phyloP scores from a whole-genome alignment of 2,797 vertebrate species.

The Mycteria americana region DNA sequence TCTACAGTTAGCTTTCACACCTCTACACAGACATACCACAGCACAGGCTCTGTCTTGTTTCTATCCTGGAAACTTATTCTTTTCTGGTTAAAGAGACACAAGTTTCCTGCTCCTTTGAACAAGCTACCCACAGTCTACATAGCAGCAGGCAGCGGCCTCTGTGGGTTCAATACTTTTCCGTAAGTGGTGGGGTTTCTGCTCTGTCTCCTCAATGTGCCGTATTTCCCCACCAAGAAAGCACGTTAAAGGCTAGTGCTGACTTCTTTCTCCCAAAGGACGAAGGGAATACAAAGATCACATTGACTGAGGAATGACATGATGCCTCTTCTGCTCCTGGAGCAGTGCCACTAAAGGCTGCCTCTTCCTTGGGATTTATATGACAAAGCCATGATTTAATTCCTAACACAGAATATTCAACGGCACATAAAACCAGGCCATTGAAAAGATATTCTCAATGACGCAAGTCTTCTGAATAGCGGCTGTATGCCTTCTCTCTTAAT shows the following conservation, averaged over 20 bases:
- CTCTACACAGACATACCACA: background rate
- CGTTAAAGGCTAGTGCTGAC: background rate
- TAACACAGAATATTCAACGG: background rate
- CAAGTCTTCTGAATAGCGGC: background rate
- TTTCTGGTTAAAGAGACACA: background rate
- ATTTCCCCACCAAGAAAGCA: background rate
- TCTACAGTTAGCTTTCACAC: background rate
- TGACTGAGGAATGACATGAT: background rate
- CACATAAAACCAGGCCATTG: background rate
- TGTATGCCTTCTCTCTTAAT: background rate
- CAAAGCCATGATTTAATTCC: slow-evolving; percentile 13
- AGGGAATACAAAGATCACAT: background rate
- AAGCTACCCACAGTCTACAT: background rate
- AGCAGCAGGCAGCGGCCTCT: background rate
- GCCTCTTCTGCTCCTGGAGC: slow-evolving; percentile 4
- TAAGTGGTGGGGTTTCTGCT: background rate
- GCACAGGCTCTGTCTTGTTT: background rate
- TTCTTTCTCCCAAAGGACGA: background rate
- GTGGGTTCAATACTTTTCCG: background rate
- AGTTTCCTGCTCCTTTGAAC: background rate
- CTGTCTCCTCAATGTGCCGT: background rate
- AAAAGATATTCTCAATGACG: background rate
- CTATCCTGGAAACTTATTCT: background rate
- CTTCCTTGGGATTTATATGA: background rate
- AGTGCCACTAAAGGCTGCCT: background rate